These are phyloP conservation scores for Drosophila austrosaltans DNA, from an alignment of 2,888 invertebrate genomes.

Conservation along the genomic window DNA sequence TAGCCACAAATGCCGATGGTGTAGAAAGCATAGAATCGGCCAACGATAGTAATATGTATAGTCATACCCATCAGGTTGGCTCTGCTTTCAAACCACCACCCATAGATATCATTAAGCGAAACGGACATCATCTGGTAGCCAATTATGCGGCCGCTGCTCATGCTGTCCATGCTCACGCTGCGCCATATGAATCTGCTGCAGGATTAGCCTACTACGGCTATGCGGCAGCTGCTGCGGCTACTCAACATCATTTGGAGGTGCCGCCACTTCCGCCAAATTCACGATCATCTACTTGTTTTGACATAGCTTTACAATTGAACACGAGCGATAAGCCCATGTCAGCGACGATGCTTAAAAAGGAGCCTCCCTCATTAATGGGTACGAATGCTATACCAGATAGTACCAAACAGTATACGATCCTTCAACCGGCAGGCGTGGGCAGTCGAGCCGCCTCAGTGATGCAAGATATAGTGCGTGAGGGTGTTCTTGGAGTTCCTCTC, in stretches of 20 bases:
- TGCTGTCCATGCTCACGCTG: conserved; percentile 60
- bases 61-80: conserved; percentile 87
- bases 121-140: conserved; percentile 61
- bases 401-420: conserved; percentile 93
- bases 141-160: conserved; percentile 75
- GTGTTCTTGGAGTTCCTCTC: conserved; percentile 86
- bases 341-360: conserved; percentile 35
- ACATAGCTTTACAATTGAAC: conserved; percentile 54
- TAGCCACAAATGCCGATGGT: background rate
- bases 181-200: conserved; percentile 40
- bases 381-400: conserved; percentile 48
- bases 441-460: conserved; percentile 92
- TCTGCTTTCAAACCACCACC: conserved; percentile 93
- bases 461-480: conserved; percentile 90
- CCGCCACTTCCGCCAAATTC: conserved; percentile 19
- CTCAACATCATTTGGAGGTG: conserved; percentile 54
- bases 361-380: conserved; percentile 29
- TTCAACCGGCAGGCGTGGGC: conserved; percentile 92
- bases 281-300: conserved; percentile 47
- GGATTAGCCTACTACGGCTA: conserved; percentile 76
- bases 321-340: conserved; percentile 27
- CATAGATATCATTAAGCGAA: conserved; percentile 86
- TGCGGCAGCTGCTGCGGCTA: conserved; percentile 65
- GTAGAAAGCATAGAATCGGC: conserved; percentile 20
- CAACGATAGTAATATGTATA: conserved; percentile 85